phyloP scores from a whole-genome alignment of 2,888 invertebrate species.

The Acleris laterana region DNA sequence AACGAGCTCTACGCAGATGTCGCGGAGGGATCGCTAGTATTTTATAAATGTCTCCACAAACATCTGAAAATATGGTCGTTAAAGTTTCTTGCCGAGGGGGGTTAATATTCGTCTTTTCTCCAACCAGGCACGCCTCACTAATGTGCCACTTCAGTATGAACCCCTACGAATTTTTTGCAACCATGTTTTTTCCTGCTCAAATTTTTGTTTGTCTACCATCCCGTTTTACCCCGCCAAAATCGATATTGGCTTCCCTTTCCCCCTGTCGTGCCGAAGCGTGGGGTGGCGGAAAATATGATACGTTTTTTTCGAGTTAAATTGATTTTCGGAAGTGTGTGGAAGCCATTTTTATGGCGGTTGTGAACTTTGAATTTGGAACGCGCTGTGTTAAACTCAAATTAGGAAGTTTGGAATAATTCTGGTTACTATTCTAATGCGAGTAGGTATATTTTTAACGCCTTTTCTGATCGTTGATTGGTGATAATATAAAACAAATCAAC shows the following conservation, averaged over 20 bases:
- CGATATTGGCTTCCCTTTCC: slow-evolving; percentile 52
- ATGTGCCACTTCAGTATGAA: slow-evolving; percentile 77
- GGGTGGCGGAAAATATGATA: slow-evolving; percentile 83
- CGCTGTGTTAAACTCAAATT: slow-evolving; percentile 26
- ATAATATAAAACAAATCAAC: too few species aligned
- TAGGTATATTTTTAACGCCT: too few species aligned
- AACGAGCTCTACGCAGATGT: too few species aligned
- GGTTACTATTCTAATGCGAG: not conserved
- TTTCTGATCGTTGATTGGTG: too few species aligned
- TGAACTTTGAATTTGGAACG: slow-evolving; percentile 28
- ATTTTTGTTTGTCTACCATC: slow-evolving; percentile 72
- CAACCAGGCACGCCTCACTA: slow-evolving; percentile 73
- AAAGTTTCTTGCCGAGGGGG: slow-evolving; percentile 46
- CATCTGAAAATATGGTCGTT: slow-evolving; percentile 55
- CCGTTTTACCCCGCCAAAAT: slow-evolving; percentile 43
- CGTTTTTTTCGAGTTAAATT: slow-evolving; percentile 81
- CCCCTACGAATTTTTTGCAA: slow-evolving; percentile 78
- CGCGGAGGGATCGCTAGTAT: too few species aligned
- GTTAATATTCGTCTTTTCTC: slow-evolving; percentile 80
- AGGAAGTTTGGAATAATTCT: slow-evolving; percentile 9
- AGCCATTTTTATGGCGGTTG: slow-evolving; percentile 71
- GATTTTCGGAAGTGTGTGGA: slow-evolving; percentile 78
- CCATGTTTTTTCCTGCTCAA: slow-evolving; percentile 80
- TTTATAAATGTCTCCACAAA: not conserved
- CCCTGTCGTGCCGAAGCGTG: slow-evolving; percentile 65